Evolutionary conservation across 2,113 vertebrate species (phyloP).

Genomic region (Petromus typicus): DNA sequence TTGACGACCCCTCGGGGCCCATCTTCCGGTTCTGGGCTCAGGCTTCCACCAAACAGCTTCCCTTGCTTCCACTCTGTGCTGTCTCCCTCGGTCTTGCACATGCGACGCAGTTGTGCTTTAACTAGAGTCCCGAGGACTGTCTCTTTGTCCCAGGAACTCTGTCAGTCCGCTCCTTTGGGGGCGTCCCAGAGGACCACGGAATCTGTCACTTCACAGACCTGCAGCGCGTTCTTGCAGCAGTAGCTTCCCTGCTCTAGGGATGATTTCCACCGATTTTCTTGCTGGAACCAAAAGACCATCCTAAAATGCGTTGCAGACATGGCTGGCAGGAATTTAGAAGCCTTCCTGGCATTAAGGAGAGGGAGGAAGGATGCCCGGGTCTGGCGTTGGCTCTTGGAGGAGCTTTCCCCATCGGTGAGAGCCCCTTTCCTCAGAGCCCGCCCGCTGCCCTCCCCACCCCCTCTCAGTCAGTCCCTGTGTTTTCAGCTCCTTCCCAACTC

Average conservation of each 20-base stretch:
- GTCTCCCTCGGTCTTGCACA: neutral
- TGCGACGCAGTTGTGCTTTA: neutral
- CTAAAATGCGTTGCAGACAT: neutral
- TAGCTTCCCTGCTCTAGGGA: neutral
- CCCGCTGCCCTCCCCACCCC: too few relatives aligned
- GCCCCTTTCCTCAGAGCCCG: neutral
- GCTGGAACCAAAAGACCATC: neutral
- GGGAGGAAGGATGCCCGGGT: neutral
- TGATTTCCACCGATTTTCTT: neutral
- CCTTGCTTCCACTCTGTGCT: neutral
- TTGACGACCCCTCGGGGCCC: too few relatives aligned
- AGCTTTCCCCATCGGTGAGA: neutral
- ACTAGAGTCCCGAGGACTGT: neutral
- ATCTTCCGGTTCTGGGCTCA: neutral
- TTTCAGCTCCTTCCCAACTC: neutral
- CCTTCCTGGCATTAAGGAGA: neutral
- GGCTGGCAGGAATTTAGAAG: constrained; percentile 13
- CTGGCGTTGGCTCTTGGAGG: neutral
- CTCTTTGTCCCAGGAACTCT: neutral
- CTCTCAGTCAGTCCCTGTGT: neutral
- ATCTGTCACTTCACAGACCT: neutral
- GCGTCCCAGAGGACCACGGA: too few relatives aligned
- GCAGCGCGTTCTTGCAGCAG: neutral
- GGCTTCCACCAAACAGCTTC: neutral
- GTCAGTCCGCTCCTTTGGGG: too few relatives aligned